Percentiles rank a stretch among this genome's conserved stretches.
Evolutionary conservation across 1,140 invertebrate species (phyloP).

Genomic region (Fopius arisanus): DNA sequence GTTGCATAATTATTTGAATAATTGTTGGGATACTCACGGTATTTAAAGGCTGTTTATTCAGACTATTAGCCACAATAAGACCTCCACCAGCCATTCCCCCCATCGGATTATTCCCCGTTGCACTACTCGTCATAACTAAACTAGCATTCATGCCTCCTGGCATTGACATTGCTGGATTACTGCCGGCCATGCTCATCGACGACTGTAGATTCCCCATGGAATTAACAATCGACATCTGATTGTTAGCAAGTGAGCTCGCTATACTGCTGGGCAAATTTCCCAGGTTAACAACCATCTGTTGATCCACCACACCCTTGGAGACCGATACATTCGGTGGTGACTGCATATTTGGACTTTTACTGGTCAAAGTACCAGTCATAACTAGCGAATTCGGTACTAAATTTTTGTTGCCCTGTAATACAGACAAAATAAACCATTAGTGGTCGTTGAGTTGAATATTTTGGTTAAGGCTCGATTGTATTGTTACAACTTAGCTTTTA

Average conservation of each 20-base stretch:
- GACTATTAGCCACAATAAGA: constrained; percentile 71
- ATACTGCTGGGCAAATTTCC: constrained; percentile 70
- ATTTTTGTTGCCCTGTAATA: constrained; percentile 74
- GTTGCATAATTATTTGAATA: neutral
- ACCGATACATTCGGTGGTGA: constrained; percentile 80
- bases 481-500: too few species aligned
- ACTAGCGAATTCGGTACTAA: constrained; percentile 75
- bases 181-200: constrained; percentile 70
- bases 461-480: too few species aligned
- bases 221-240: constrained; percentile 69
- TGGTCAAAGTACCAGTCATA: constrained; percentile 76
- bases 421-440: neutral
- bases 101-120: constrained; percentile 59
- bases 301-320: constrained; percentile 67
- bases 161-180: constrained; percentile 69
- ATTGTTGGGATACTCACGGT: constrained; percentile 24
- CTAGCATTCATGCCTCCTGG: constrained; percentile 69
- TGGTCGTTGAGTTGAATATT: too few species aligned
- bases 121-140: constrained; percentile 65
- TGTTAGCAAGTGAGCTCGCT: constrained; percentile 66
- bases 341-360: constrained; percentile 82
- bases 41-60: constrained; percentile 74
- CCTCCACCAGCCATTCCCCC: constrained; percentile 70
- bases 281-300: constrained; percentile 67
- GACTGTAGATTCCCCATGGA: constrained; percentile 65